A percentile compares a stretch with the other conserved stretches of the same genome.
Evolutionary conservation across 2,797 vertebrate species (phyloP).

Genomic region (Hoplostethus atlanticus): DNA sequence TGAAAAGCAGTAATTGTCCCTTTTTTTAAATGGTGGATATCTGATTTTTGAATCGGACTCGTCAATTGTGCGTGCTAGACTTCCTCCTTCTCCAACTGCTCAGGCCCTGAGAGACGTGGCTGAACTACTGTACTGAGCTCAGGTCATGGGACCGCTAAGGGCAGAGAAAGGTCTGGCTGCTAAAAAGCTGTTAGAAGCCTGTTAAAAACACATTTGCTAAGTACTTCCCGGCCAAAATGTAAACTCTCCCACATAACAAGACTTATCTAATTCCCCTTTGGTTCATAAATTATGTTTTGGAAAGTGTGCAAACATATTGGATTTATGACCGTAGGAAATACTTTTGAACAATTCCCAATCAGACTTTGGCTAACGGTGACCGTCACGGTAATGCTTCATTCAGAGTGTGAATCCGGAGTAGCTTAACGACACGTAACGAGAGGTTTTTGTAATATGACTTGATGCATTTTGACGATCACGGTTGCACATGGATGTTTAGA

Average conservation of each 20-base stretch:
- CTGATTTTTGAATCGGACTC: conserved; percentile 5
- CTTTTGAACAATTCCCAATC: conserved; percentile 63
- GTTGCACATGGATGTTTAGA: conserved; percentile 7
- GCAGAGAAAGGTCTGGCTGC: conserved; percentile 33
- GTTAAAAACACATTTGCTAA: conserved; percentile 63
- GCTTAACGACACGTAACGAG: conserved; percentile 19
- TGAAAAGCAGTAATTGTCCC: neutral
- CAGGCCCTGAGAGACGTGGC: conserved; percentile 7
- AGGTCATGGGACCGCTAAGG: conserved; percentile 21
- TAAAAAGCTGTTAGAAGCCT: conserved; percentile 49
- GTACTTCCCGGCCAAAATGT: conserved; percentile 44
- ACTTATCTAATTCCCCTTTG: conserved; percentile 54
- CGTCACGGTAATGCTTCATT: conserved; percentile 24
- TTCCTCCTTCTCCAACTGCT: neutral
- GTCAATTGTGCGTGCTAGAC: too few relatives aligned
- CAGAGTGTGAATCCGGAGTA: conserved; percentile 35
- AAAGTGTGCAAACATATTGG: conserved; percentile 64
- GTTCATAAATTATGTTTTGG: conserved; percentile 64
- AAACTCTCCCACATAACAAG: conserved; percentile 41
- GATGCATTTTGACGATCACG: conserved; percentile 15
- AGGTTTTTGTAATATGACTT: conserved; percentile 15
- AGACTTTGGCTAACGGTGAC: conserved; percentile 50
- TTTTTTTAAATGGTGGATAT: conserved; percentile 4
- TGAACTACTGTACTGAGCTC: conserved; percentile 45
- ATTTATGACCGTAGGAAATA: conserved; percentile 68